These are phyloP conservation scores for Dryococelus australis DNA, from an alignment of 2,888 invertebrate genomes.

Conservation along the genomic window DNA sequence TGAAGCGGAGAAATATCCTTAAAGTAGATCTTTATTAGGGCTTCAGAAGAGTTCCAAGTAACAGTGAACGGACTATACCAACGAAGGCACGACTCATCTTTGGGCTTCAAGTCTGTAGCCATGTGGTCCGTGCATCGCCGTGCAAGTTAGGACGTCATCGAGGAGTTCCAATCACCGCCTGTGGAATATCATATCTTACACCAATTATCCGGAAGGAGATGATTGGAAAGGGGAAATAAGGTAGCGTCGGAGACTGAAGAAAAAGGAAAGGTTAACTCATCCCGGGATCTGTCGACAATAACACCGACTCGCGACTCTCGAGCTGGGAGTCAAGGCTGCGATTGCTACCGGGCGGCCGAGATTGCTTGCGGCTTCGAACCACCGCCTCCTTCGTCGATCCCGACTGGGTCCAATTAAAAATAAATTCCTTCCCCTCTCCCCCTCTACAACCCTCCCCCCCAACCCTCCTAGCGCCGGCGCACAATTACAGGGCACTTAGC, in stretches of 20 bases:
- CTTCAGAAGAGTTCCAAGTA: too few relatives aligned
- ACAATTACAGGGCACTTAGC: neutral
- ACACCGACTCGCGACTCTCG: neutral
- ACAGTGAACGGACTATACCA: too few relatives aligned
- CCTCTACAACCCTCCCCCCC: too few relatives aligned
- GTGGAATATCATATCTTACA: neutral
- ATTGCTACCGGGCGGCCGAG: constrained; percentile 1
- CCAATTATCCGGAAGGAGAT: constrained; percentile 6
- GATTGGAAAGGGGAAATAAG: neutral
- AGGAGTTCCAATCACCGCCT: neutral
- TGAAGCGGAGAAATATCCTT: too few relatives aligned
- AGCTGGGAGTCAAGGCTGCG: neutral
- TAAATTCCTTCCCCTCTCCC: neutral
- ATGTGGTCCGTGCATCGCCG: too few relatives aligned
- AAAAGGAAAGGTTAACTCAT: neutral
- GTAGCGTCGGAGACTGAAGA: neutral
- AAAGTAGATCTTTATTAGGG: too few relatives aligned
- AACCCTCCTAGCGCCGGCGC: too few relatives aligned
- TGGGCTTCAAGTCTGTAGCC: too few relatives aligned
- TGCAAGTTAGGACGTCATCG: neutral
- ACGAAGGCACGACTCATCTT: too few relatives aligned
- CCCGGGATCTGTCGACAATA: neutral
- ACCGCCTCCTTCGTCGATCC: neutral
- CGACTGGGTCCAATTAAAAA: neutral
- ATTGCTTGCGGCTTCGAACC: neutral